phyloP scores from a whole-genome alignment of 2,797 vertebrate genomes.

The Sebastiscus albofasciatus region DNA sequence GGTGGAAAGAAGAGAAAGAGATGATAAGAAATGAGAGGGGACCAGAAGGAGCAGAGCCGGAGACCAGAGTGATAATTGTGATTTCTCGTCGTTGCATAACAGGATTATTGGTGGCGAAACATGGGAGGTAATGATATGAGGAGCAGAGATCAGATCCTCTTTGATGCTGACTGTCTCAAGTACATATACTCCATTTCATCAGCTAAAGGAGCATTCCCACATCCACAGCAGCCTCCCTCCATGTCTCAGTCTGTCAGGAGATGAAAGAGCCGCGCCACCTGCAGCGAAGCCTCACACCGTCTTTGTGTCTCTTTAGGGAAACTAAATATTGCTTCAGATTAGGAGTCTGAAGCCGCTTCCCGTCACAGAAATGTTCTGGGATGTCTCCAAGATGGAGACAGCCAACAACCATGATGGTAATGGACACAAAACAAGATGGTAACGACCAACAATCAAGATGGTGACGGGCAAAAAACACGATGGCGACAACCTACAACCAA shows the following conservation, averaged over 20 bases:
- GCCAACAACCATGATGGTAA: too few relatives aligned
- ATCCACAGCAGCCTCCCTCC: background rate
- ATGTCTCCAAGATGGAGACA: too few relatives aligned
- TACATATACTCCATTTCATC: background rate
- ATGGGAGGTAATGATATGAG: background rate
- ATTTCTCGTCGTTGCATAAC: background rate
- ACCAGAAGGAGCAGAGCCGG: background rate
- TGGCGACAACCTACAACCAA: too few relatives aligned
- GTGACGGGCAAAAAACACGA: too few relatives aligned
- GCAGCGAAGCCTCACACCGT: too few relatives aligned
- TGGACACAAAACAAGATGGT: too few relatives aligned
- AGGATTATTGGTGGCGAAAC: background rate
- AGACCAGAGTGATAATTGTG: background rate
- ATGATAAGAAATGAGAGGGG: background rate
- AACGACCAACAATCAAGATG: too few relatives aligned
- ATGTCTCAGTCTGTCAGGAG: background rate
- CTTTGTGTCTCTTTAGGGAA: background rate
- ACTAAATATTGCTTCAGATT: background rate
- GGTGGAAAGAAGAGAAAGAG: background rate
- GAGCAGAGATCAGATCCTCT: background rate
- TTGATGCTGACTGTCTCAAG: constrained; percentile 2
- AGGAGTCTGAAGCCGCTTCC: background rate
- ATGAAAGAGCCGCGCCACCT: too few relatives aligned
- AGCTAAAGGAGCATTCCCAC: background rate
- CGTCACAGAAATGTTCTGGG: background rate